phyloP scores from a whole-genome alignment of 2,113 vertebrate genomes.

The Uria aalge region DNA sequence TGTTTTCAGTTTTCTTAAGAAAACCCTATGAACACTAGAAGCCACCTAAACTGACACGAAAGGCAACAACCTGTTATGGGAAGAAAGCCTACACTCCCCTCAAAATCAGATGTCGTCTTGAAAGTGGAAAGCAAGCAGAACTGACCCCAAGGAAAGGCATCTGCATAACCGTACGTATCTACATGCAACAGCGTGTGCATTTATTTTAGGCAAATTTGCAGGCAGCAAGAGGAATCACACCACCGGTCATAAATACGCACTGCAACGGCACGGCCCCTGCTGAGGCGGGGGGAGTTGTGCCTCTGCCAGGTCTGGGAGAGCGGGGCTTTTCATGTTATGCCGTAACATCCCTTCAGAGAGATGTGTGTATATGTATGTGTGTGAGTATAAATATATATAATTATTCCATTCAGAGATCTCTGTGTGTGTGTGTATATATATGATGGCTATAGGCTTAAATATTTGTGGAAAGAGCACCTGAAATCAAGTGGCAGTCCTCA shows the following conservation, averaged over 20 bases:
- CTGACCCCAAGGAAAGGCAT: background rate
- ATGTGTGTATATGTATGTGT: background rate
- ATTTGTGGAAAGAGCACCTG: background rate
- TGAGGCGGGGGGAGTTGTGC: background rate
- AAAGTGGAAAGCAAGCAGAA: background rate
- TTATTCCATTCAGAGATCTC: background rate
- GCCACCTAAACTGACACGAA: background rate
- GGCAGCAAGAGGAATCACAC: background rate
- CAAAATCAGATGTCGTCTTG: background rate
- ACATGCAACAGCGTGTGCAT: background rate
- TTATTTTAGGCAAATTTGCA: slow-evolving; percentile 20
- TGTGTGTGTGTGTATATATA: too few relatives aligned
- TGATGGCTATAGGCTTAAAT: background rate
- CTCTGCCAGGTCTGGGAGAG: background rate
- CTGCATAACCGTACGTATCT: background rate
- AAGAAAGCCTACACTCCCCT: background rate
- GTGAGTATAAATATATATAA: background rate
- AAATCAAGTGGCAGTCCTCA: background rate
- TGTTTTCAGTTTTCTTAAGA: background rate
- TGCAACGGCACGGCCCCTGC: background rate
- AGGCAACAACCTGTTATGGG: background rate
- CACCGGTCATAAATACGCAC: background rate
- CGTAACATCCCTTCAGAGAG: background rate
- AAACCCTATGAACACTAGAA: background rate
- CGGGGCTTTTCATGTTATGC: background rate